These are phyloP conservation scores for Cyanoramphus novaezelandiae DNA, from an alignment of 2,113 vertebrate species.

Conservation along the genomic window DNA sequence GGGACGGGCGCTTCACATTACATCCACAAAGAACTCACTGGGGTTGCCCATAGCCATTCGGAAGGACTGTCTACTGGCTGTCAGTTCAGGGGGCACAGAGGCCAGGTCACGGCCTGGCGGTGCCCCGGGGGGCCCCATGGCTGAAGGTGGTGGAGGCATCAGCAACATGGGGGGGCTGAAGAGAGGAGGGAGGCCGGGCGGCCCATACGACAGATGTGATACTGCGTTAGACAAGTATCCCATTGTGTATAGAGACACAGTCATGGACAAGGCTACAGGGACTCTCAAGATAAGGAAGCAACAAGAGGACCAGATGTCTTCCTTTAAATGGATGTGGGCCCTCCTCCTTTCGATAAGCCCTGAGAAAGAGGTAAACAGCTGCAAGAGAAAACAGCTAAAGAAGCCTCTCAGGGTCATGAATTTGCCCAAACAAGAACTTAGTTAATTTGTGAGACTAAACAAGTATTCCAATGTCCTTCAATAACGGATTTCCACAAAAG, in stretches of 20 bases:
- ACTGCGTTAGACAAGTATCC: not conserved
- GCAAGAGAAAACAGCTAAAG: not conserved
- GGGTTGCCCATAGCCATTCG: slow-evolving; percentile 95
- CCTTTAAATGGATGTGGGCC: not conserved
- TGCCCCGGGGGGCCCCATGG: slow-evolving; percentile 81
- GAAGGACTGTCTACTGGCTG: slow-evolving; percentile 94
- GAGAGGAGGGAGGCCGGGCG: slow-evolving; percentile 78
- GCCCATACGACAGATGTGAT: slow-evolving; percentile 75
- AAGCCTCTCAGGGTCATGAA: not conserved
- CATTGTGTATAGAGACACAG: not conserved
- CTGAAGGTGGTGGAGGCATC: slow-evolving; percentile 78
- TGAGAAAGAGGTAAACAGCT: not conserved
- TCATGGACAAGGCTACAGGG: not conserved
- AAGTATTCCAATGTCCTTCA: not conserved
- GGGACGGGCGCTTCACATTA: slow-evolving; percentile 86
- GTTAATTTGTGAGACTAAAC: not conserved
- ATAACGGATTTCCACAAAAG: not conserved
- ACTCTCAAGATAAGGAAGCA: not conserved
- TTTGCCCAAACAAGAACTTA: not conserved
- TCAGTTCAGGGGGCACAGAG: slow-evolving; percentile 83
- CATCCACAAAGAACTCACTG: slow-evolving; percentile 96
- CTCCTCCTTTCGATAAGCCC: not conserved
- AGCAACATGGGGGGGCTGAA: slow-evolving; percentile 83
- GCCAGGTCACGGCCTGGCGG: too few relatives aligned
- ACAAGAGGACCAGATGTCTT: not conserved